Evolutionary conservation across 2,113 vertebrate species (phyloP), one percentile per base, ranked within the genome.

Genomic region (Eclectus roratus): DNA sequence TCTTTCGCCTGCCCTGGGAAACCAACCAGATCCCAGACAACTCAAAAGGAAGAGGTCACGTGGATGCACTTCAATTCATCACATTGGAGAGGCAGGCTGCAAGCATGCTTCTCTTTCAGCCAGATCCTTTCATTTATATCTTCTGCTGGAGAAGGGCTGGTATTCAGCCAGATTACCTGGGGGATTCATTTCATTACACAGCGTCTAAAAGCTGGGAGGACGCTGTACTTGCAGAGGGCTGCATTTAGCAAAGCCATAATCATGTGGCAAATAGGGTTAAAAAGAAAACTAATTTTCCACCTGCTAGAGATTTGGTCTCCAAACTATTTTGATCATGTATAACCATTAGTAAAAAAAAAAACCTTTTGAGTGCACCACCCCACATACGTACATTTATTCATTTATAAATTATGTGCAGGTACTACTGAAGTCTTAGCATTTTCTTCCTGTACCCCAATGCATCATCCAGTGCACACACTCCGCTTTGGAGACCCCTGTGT

Each of bases 331-430:
- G 17, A 80, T 17, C 5, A 5, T 0, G 1, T n/a, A 72, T 13
- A 25, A 47, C 44, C 53, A 80, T 10, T 16, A 60, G 18, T 17
- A 60, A 66, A 94, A 82, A 58, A 39, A 46, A 21, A n/a, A 47
- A 46, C 10, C 19, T 2, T 1, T 4, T 56, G 14, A 78, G 61
- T 1, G 6, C 0, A 0, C 53, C 35, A 13, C 8, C n/a, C 21
- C 24, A 56, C 17, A 31, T 4, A 37, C 6, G 18, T 44, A 17
- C 27, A 37, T 52, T 80, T 85, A 66, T 64, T 88, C 55, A 33
- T 47, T 63, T 84, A 63, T 72, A 52, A 77, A 15, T 72, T 43
- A 68, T 11, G 7, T 33, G 46, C 6, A 4, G 7, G 4, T 28
- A 29, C 11, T 47, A 39, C 49, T 39, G 3, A 65, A 60, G 31